These are phyloP conservation scores for Drosophila prosaltans DNA, from an alignment of 1,140 invertebrate genomes.

Conservation along the genomic window DNA sequence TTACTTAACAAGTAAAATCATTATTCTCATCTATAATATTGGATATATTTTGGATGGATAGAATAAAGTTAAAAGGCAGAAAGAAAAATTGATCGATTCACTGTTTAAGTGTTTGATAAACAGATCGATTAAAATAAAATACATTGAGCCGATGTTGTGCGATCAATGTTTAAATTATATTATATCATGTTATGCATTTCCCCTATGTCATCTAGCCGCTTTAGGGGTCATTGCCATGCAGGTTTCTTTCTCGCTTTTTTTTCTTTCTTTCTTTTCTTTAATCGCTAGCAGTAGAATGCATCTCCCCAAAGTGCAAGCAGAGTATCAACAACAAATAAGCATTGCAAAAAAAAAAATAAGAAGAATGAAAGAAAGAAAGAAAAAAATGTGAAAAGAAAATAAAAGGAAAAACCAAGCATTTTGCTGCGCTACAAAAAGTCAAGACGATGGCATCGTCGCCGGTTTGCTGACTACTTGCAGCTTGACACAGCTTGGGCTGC, in stretches of 20 bases:
- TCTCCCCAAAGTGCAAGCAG: slow-evolving; percentile 1
- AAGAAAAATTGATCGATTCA: too few species aligned
- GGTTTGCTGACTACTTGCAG: slow-evolving; percentile 1
- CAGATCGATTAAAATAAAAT: too few species aligned
- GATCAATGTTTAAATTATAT: too few species aligned
- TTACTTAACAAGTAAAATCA: too few species aligned
- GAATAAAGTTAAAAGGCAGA: too few species aligned
- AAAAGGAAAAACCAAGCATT: neutral
- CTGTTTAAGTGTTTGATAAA: too few species aligned
- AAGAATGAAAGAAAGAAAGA: too few species aligned
- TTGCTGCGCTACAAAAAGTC: slow-evolving; percentile 3
- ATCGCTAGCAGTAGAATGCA: neutral
- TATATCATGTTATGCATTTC: neutral
- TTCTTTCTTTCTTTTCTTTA: neutral
- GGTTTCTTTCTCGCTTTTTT: neutral
- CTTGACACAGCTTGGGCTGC: neutral
- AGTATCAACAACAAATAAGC: slow-evolving; percentile 8
- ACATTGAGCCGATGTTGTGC: too few species aligned
- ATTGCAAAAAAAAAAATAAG: neutral
- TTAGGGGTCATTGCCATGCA: neutral
- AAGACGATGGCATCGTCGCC: slow-evolving; percentile 11
- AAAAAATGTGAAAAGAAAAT: neutral
- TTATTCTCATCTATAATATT: too few species aligned
- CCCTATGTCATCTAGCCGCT: neutral
- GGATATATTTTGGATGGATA: too few species aligned